Evolutionary conservation across 2,113 vertebrate species (phyloP).

Genomic region (Chloropsis cyanopogon): DNA sequence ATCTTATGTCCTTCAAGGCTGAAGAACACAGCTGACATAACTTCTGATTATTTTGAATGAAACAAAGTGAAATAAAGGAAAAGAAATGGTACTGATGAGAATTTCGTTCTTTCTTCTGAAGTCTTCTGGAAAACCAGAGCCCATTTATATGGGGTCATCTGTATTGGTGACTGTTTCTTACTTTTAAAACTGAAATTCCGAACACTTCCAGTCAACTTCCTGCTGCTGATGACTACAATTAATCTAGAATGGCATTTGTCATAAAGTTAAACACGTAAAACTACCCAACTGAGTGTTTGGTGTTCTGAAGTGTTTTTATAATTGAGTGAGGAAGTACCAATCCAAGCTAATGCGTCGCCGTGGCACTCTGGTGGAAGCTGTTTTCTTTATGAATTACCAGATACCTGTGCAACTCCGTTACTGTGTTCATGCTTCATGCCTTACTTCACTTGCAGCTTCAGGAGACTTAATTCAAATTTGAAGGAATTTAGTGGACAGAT

Average conservation of each 20-base stretch:
- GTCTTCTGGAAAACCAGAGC: neutral
- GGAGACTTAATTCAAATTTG: neutral
- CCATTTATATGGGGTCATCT: neutral
- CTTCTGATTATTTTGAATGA: neutral
- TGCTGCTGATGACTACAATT: neutral
- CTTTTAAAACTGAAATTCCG: neutral
- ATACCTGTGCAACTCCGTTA: neutral
- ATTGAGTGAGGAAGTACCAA: neutral
- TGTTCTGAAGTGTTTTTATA: neutral
- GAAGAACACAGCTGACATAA: neutral
- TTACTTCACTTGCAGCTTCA: neutral
- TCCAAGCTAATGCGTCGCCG: neutral
- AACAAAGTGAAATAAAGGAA: neutral
- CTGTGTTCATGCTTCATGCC: neutral
- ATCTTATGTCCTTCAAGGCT: neutral
- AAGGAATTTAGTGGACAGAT: neutral
- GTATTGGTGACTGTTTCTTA: neutral
- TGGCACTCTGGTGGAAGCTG: neutral
- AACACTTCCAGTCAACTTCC: neutral
- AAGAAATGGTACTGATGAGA: neutral
- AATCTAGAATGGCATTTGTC: neutral
- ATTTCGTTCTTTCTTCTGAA: neutral
- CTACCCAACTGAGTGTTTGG: neutral
- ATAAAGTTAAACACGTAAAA: neutral
- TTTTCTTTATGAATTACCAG: neutral